Conservation (phyloP, 1,140 invertebrate genomes). For the Atta colombica region DNA sequence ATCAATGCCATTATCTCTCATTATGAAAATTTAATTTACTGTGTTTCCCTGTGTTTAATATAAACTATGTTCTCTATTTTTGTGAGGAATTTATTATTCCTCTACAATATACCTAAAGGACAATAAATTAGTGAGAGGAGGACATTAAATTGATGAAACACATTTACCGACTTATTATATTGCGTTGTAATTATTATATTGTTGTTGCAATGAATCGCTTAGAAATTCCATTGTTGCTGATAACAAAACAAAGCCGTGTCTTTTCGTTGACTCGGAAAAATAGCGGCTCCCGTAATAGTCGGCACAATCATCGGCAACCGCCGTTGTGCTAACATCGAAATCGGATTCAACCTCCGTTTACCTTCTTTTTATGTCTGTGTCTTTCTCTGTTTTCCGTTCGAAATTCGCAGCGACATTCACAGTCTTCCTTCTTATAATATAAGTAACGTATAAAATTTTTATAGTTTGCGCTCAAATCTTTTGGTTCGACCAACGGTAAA, state of each 20-base stretch:
- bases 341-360: constrained; percentile 49
- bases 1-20: too few relatives aligned
- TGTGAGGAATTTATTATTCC: too few relatives aligned
- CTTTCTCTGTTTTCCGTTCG: background rate
- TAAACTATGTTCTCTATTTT: too few relatives aligned
- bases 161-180: background rate
- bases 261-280: constrained; percentile 30
- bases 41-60: too few relatives aligned
- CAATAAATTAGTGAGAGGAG: too few relatives aligned
- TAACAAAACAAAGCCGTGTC: constrained; percentile 1
- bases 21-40: too few relatives aligned
- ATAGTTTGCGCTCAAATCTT: background rate
- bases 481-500: background rate
- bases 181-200: background rate
- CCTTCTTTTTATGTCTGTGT: constrained; percentile 29
- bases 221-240: background rate
- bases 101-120: too few relatives aligned
- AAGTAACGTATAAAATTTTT: background rate
- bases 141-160: too few relatives aligned
- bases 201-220: background rate
- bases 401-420: background rate
- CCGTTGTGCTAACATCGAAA: constrained; percentile 14
- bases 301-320: background rate
- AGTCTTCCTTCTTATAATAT: constrained; percentile 9
- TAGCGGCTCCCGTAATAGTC: background rate